phyloP scores from a whole-genome alignment of 2,888 invertebrate species.

The Maniola hyperantus region DNA sequence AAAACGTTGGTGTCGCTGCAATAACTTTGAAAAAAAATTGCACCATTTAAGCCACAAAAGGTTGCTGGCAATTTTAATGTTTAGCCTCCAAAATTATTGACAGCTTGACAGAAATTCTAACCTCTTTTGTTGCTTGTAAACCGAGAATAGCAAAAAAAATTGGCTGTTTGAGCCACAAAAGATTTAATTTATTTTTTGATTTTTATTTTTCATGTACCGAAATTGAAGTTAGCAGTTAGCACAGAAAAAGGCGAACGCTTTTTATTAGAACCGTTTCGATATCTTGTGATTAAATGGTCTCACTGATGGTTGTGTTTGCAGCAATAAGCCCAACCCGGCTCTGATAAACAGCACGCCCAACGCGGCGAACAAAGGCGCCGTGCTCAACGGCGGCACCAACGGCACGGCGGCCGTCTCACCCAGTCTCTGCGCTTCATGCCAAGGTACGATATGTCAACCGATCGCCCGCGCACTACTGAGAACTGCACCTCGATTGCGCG shows the following conservation, averaged over 20 bases:
- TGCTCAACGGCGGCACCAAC: conserved; percentile 91
- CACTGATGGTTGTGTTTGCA: conserved; percentile 60
- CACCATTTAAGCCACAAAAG: too few species aligned
- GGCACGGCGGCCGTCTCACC: conserved; percentile 83
- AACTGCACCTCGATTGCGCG: too few species aligned
- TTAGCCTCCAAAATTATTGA: too few species aligned
- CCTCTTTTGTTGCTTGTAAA: too few species aligned
- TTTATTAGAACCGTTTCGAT: not conserved
- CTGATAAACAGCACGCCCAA: conserved; percentile 75
- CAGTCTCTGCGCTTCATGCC: conserved; percentile 81
- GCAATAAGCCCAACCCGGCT: conserved; percentile 95
- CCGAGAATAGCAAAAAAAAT: too few species aligned
- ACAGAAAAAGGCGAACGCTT: not conserved
- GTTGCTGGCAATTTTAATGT: too few species aligned
- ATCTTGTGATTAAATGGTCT: not conserved
- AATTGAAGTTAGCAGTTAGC: too few species aligned
- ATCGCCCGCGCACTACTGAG: too few species aligned
- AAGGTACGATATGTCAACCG: conserved; percentile 60
- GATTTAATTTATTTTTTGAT: too few species aligned
- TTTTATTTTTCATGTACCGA: too few species aligned
- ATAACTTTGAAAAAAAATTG: too few species aligned
- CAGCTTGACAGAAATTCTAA: too few species aligned
- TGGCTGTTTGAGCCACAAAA: not conserved
- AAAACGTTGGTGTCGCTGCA: not conserved
- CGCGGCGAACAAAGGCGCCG: conserved; percentile 82